A percentile compares a stretch with the other conserved stretches of the same genome.
Conservation (phyloP, 1,140 invertebrate species). For the Pogonomyrmex californicus region DNA sequence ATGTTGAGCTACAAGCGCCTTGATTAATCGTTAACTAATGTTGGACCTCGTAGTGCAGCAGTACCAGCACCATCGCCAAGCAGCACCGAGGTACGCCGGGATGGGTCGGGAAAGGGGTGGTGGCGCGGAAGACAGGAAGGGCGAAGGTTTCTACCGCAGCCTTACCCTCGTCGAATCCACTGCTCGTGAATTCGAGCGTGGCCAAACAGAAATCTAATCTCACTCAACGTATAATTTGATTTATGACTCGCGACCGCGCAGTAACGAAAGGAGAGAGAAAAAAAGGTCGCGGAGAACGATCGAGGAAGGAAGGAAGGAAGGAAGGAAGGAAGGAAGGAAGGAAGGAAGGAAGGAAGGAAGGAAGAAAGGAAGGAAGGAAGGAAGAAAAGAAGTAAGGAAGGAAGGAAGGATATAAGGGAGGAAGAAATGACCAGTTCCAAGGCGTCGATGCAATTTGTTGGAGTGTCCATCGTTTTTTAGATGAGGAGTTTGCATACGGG, state of each 20-base stretch:
- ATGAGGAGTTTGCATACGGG: constrained; percentile 38
- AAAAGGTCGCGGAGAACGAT: neutral
- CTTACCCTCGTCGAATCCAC: constrained; percentile 79
- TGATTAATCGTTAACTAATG: constrained; percentile 88
- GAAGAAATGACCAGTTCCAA: constrained; percentile 64
- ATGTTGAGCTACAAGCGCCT: constrained; percentile 87
- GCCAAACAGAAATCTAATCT: constrained; percentile 86
- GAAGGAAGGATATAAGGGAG: constrained; percentile 27
- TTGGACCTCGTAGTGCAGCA: constrained; percentile 85
- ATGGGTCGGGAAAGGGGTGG: constrained; percentile 58
- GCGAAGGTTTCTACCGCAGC: constrained; percentile 79
- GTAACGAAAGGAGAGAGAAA: constrained; percentile 43
- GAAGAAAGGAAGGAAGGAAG: constrained; percentile 3
- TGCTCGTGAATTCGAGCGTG: constrained; percentile 77
- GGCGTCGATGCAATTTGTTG: constrained; percentile 79
- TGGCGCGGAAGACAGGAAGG: constrained; percentile 68
- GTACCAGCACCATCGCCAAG: constrained; percentile 71
- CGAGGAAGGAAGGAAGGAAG: neutral
- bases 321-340: neutral
- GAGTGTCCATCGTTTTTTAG: constrained; percentile 71
- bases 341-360: constrained; percentile 19
- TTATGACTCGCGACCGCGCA: constrained; percentile 77
- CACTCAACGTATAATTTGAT: constrained; percentile 83
- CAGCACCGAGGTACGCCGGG: constrained; percentile 59
- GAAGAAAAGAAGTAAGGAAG: constrained; percentile 16